phyloP scores from a whole-genome alignment of 2,113 vertebrate species.

The Alouatta palliata region DNA sequence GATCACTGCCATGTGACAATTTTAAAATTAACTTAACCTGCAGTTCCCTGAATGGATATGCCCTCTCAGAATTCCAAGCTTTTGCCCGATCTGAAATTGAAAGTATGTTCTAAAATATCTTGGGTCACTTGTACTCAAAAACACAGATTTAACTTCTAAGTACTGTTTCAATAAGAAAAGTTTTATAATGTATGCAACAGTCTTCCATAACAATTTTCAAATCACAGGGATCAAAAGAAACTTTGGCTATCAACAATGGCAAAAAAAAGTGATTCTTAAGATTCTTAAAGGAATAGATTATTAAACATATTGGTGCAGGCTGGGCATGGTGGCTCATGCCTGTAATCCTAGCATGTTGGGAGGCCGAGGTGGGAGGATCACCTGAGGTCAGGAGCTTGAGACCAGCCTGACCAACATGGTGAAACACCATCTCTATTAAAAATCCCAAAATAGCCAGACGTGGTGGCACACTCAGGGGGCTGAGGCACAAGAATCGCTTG shows the following conservation, averaged over 20 bases:
- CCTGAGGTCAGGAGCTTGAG: too few species aligned
- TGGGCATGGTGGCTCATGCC: too few species aligned
- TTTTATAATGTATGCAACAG: background rate
- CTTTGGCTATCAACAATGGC: background rate
- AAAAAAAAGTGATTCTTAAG: slow-evolving; percentile 29
- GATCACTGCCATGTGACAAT: background rate
- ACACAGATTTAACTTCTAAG: background rate
- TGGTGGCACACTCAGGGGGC: too few species aligned
- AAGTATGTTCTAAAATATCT: background rate
- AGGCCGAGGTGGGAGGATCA: too few species aligned
- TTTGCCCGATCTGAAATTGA: background rate
- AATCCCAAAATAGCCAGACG: too few species aligned
- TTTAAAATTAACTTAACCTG: slow-evolving; percentile 33
- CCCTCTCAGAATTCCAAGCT: background rate
- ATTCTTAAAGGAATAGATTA: slow-evolving; percentile 28
- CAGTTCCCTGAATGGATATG: background rate
- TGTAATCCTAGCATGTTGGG: too few species aligned
- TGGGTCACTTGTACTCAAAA: background rate
- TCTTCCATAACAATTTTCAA: slow-evolving; percentile 3
- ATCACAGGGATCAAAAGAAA: background rate
- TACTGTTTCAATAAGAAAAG: background rate
- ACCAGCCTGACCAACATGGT: too few species aligned
- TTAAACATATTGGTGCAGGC: background rate
- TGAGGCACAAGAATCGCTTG: too few species aligned
- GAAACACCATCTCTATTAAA: too few species aligned